Evolutionary conservation across 2,113 vertebrate species (phyloP).

Genomic region (Ceyx cyanopectus): DNA sequence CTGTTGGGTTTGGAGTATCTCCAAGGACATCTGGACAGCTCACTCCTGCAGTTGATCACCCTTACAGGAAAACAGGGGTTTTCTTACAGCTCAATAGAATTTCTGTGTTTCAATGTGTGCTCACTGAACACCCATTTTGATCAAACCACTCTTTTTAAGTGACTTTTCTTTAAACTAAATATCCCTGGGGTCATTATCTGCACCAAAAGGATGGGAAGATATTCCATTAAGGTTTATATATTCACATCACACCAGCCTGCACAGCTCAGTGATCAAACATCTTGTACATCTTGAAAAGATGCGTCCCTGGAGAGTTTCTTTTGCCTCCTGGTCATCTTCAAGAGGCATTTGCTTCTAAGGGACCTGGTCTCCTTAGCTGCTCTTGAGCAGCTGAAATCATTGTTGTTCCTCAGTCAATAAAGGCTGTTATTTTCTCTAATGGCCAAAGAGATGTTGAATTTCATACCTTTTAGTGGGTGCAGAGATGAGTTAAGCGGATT

Average conservation of each 20-base stretch:
- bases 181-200: neutral
- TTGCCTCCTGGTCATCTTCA: neutral
- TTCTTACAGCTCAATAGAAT: neutral
- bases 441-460: neutral
- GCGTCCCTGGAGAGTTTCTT: neutral
- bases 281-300: neutral
- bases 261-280: conserved; percentile 3
- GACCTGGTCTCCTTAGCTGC: neutral
- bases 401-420: neutral
- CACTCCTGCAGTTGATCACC: neutral
- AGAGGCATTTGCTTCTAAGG: neutral
- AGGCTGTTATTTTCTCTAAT: neutral
- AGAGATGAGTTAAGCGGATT: neutral
- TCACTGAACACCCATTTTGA: neutral
- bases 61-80: neutral
- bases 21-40: neutral
- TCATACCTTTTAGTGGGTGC: neutral
- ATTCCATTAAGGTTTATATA: conserved; percentile 4
- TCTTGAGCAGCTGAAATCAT: neutral
- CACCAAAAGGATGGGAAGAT: neutral
- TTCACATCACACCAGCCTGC: neutral
- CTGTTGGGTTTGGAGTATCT: neutral
- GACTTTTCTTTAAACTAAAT: conserved; percentile 16
- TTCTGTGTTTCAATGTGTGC: neutral
- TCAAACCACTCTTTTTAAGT: neutral